Base-by-base conservation (phyloP, 2,797 vertebrate genomes). In the Sebastes diploproa region DNA sequence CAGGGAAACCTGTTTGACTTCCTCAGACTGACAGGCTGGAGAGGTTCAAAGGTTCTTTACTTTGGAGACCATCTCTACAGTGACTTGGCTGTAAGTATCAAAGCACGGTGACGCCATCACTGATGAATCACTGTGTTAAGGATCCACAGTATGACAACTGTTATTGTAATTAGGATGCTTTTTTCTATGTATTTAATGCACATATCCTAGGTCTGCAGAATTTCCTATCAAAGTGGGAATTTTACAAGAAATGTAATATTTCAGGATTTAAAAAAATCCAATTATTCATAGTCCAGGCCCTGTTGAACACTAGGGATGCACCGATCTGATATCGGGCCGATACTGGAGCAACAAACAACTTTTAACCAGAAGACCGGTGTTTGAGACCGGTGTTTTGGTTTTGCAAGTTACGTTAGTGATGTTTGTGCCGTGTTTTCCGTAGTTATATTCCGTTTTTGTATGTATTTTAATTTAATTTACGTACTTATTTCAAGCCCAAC, bases 11-110 rank as follows among this genome's bases (percentile, higher is more conserved):
- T 97, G 66, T 95, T 96, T 87, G 96, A 97, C 77, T 97, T 97
- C 80, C 93, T 97, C 16, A 92, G 94, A 75, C 90, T 97, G 86
- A 97, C 96, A 1, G 96, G 96, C 32, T 97, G 97, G 97, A 85
- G 95, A 68, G 97, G 97, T 34, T 96, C 97, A 30, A 96, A 92
- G 20, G 97, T 97, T 66, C 94, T 97, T 29, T 97, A 97, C 89
- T 97, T 97, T 81, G 97, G 97, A 27, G 97, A 97, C 74, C 97
- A 97, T 88, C 95, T 97, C 32, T 97, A 97, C 65, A 97, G 96
- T 65, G 97, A 97, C 88, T 92, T 97, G 86, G 97, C 97, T 58
- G 97, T 97, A 81, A 95, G 95, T 94, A 20, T 69, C 32, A 32
- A 22, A 72, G 16, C 32, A 2, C 0, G 10, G 6, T 18, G 4